A percentile compares a stretch with the other conserved stretches of the same genome.
These are phyloP conservation scores for Protosalanx chinensis DNA, from an alignment of 2,797 vertebrate genomes.

Conservation along the genomic window DNA sequence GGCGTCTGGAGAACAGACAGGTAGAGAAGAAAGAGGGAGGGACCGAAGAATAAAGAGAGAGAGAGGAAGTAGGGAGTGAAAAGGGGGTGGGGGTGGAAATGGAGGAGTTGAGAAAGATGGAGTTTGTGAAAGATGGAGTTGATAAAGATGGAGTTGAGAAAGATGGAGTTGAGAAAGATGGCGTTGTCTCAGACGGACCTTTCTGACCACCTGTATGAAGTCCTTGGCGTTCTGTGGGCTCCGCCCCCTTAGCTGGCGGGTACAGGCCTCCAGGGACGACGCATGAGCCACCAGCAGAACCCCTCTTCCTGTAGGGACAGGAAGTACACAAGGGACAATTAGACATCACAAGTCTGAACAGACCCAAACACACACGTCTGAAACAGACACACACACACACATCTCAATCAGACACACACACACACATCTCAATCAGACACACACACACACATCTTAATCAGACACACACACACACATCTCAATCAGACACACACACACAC, in stretches of 20 bases:
- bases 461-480: conserved; percentile 9
- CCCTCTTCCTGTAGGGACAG: conserved; percentile 80
- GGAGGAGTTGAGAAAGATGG: too few relatives aligned
- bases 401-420: conserved; percentile 21
- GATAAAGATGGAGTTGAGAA: neutral
- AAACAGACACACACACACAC: conserved; percentile 25
- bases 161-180: neutral
- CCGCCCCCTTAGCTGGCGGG: conserved; percentile 92
- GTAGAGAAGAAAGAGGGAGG: neutral
- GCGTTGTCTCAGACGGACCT: conserved; percentile 69
- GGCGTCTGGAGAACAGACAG: neutral
- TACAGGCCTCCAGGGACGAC: conserved; percentile 92
- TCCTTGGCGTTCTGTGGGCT: conserved; percentile 90
- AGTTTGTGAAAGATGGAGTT: neutral
- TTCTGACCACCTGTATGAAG: conserved; percentile 94
- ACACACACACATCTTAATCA: neutral
- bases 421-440: neutral
- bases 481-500: neutral
- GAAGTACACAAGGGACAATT: too few relatives aligned
- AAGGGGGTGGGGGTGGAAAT: too few relatives aligned
- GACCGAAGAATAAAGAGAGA: neutral
- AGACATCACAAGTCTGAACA: neutral
- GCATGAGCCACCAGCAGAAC: conserved; percentile 94
- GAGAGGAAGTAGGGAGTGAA: neutral
- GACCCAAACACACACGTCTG: neutral